Conservation (phyloP, 2,797 vertebrate genomes). For the Bucorvus abyssinicus region DNA sequence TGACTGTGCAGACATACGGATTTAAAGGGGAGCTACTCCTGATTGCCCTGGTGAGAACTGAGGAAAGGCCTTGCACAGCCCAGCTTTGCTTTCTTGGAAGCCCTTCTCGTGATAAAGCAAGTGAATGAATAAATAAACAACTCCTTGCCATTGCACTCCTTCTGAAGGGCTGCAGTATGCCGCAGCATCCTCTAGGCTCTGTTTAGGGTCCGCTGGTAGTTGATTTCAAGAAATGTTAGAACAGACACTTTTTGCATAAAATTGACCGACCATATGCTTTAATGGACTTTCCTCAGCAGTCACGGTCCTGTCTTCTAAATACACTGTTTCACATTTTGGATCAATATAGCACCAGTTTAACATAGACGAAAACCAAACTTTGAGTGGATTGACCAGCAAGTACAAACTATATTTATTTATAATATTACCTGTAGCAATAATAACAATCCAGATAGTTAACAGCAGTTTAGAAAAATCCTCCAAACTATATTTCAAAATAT, state of each 20-base stretch:
- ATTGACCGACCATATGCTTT: background rate
- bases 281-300: background rate
- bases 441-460: background rate
- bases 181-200: background rate
- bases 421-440: background rate
- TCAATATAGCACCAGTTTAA: background rate
- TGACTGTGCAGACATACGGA: accelerated
- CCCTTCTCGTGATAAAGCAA: background rate
- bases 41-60: background rate
- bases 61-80: background rate
- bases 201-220: background rate
- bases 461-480: background rate
- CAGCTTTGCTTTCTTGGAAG: background rate
- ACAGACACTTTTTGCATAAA: background rate
- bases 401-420: background rate
- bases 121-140: background rate
- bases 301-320: background rate
- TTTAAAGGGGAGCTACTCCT: background rate
- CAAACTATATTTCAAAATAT: background rate
- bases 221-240: background rate
- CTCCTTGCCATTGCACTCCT: background rate
- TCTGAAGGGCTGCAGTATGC: background rate
- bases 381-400: background rate
- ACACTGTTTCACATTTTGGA: background rate
- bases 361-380: background rate